Evolutionary conservation across 2,113 vertebrate genomes (phyloP), one percentile per base, ranked within the genome.

Genomic region (Danionella cerebrum): DNA sequence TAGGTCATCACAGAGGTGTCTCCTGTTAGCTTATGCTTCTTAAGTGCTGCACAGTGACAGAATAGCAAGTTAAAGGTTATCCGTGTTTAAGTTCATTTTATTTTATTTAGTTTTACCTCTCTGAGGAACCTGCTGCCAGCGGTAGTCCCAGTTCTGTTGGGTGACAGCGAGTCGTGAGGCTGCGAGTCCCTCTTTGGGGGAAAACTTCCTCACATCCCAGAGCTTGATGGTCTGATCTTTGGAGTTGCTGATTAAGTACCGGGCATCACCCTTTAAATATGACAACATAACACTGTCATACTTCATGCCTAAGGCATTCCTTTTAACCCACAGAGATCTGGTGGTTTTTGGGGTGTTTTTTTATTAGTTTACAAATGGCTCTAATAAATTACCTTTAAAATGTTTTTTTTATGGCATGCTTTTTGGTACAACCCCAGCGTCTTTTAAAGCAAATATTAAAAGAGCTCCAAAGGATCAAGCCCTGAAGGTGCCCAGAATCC

Each of bases 141-240:
- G 90, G 77, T 96, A 96, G 75, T 96, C 93, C 93, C 93, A 96
- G 87, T 91, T 92, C 66, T 96, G 93, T 54, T 94, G 92, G n/a
- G 91, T 93, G 71, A 94, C 92, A 19, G 92, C 93, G 69, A 89
- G 85, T 8, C 91, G 87, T 3, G 93, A 94, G 0, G 93, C 93
- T 29, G 91, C 91, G 74, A 96, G 80, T 1, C 91, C 93, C 72
- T 94, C 92, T 70, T 88, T 87, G 39, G 91, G 90, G 0, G 93
- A 95, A 80, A 94, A 93, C 73, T 88, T 90, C 48, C 93, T 88
- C 62, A 96, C 85, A 65, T 96, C 93, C 93, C 93, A 96, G 24
- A 96, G 89, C 76, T 96, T 96, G 79, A 95, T 94, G 53, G 91
- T 93, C 89, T 96, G 93, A 79, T 96, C 93, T 82, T 96, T 96